Evolutionary conservation across 2,113 vertebrate genomes (phyloP).

Genomic region (Tyrannus savana): DNA sequence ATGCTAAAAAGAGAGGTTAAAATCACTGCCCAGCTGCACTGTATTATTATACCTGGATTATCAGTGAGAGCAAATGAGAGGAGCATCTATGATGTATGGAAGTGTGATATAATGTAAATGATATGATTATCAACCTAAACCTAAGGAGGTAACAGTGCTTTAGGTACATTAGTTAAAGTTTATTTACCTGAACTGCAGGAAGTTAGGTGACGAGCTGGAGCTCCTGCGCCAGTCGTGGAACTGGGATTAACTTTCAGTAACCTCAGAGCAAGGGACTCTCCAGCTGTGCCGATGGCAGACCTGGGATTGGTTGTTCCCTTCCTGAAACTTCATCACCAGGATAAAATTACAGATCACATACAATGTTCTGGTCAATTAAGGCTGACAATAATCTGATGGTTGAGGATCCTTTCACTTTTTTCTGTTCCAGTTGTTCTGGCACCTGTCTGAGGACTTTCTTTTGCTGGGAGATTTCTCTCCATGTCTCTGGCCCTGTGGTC

Average conservation of each 20-base stretch:
- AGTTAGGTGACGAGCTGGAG: neutral
- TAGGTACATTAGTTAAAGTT: neutral
- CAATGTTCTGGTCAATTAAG: neutral
- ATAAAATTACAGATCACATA: neutral
- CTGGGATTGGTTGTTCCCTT: neutral
- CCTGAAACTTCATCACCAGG: neutral
- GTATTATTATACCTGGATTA: neutral
- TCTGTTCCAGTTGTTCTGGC: neutral
- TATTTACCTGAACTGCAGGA: neutral
- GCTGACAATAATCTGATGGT: neutral
- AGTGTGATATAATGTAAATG: neutral
- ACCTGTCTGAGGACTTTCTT: neutral
- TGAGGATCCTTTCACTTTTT: neutral
- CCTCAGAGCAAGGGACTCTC: neutral
- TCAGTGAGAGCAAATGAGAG: neutral
- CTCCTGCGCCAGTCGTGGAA: neutral
- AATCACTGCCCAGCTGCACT: neutral
- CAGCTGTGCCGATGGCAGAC: fast-evolving
- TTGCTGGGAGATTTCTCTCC: neutral
- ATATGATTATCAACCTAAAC: neutral
- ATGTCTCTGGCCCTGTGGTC: neutral
- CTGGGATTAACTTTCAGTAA: neutral
- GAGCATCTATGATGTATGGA: neutral
- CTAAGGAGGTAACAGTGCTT: neutral
- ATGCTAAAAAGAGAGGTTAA: neutral